Base-by-base conservation (phyloP, 2,113 vertebrate species). In the Aegotheles bennettii region DNA sequence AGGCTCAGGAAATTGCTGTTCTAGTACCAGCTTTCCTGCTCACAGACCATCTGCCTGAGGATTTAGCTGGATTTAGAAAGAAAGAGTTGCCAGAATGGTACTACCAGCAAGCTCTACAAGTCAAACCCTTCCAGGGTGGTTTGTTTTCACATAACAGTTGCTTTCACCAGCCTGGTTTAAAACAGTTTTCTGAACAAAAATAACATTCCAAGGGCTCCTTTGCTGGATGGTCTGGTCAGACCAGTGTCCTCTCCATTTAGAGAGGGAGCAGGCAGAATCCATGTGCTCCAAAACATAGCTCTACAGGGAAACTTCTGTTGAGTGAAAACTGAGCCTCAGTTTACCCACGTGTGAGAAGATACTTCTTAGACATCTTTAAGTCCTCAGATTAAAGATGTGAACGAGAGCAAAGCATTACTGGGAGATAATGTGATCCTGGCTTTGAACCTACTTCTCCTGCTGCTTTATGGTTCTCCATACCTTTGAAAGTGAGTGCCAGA, bases 381-480 rank as follows among this genome's bases (percentile, higher is more conserved):
- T 63, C 84, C 40, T 81, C 47, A 73, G 33, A 59, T 47, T 67
- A 48, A 84, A 95, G 25, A 63, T 35, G 35, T 67, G 47, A 88
- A 48, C 1, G 19, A 65, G 42, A 42, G 25, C n/a, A 85, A 70
- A 78, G 29, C 28, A 12, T 56, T 83, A 21, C 33, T 51, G 28
- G 23, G 26, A 78, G 53, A 31, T 45, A 63, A 63, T 2, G 36
- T 51, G 67, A 51, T 63, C 31, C 40, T 67, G 38, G 15, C 23
- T 96, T 80, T 19, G 24, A 64, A 70, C 51, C 47, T 53, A 9
- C 35, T 50, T 74, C 81, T 88, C 4, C 63, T 14, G 10, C 35
- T 45, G 18, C 36, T 70, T 67, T 51, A 23, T 0, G 0, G 7
- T 4, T 70, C 38, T 84, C 47, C 9, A 0, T 77, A 38, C 11